These are phyloP conservation scores for Psix sp. DNA, from an alignment of 1,140 invertebrate genomes.

Conservation along the genomic window DNA sequence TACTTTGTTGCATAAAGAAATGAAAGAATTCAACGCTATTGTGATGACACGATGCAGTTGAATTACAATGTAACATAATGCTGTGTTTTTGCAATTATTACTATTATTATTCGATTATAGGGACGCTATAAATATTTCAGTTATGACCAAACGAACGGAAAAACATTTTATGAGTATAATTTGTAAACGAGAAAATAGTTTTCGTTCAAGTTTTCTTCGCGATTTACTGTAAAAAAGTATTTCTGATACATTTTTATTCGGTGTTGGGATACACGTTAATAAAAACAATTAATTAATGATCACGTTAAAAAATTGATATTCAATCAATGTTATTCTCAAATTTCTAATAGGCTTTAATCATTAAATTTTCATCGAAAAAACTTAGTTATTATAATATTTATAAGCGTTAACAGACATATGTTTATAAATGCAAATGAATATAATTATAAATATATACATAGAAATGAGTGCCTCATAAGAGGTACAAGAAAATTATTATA, in stretches of 20 bases:
- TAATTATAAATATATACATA: conserved; percentile 35
- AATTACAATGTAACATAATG: not conserved
- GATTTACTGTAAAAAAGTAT: conserved; percentile 22
- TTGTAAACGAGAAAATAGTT: conserved; percentile 19
- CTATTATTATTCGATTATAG: conserved; percentile 60
- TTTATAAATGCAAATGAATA: conserved; percentile 44
- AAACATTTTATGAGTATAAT: conserved; percentile 34
- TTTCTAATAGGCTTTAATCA: conserved; percentile 34
- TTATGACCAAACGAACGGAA: conserved; percentile 34
- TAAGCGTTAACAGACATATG: conserved; percentile 50
- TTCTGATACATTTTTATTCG: conserved; percentile 57
- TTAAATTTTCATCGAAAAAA: conserved; percentile 36
- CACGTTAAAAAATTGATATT: conserved; percentile 29
- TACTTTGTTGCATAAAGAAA: no score
- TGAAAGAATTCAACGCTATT: no score
- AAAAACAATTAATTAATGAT: conserved; percentile 40
- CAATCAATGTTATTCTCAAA: conserved; percentile 30
- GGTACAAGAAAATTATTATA: conserved; percentile 16
- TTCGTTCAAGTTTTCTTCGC: conserved; percentile 2
- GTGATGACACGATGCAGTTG: no score
- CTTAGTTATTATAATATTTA: conserved; percentile 40
- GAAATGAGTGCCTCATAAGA: conserved; percentile 16
- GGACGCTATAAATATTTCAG: conserved; percentile 6
- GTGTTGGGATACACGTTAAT: conserved; percentile 67
- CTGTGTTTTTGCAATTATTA: conserved; percentile 67